A percentile compares a stretch with the other conserved stretches of the same genome.
phyloP scores from a whole-genome alignment of 2,888 invertebrate species.

The Volucella inflata region DNA sequence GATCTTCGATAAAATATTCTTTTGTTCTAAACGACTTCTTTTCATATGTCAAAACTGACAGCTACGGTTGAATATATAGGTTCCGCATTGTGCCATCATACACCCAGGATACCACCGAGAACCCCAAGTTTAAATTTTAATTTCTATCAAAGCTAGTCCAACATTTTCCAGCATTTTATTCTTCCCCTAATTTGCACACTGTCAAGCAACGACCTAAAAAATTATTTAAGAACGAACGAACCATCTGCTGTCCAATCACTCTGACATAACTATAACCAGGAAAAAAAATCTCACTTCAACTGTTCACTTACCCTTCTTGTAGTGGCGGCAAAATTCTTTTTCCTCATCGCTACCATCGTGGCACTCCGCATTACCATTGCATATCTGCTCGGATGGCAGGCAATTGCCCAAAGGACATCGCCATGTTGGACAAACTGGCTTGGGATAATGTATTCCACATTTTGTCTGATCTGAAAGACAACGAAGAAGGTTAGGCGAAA shows the following conservation, averaged over 20 bases:
- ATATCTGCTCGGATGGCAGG: slow-evolving; percentile 85
- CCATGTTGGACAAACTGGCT: slow-evolving; percentile 85
- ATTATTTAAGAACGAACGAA: background rate
- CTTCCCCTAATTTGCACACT: background rate
- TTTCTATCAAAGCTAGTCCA: background rate
- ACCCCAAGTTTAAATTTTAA: slow-evolving; percentile 2
- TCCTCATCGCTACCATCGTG: slow-evolving; percentile 88
- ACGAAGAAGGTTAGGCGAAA: slow-evolving; percentile 4
- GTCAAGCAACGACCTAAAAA: background rate
- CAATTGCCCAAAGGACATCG: slow-evolving; percentile 90
- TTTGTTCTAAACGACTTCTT: too few species aligned
- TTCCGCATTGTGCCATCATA: too few species aligned
- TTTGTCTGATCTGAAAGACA: slow-evolving; percentile 78
- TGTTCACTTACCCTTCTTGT: slow-evolving; percentile 77
- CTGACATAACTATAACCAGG: slow-evolving; percentile 7
- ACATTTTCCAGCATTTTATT: background rate
- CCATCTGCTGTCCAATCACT: background rate
- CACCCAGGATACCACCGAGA: too few species aligned
- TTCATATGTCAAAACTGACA: too few species aligned
- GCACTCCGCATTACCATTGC: slow-evolving; percentile 89
- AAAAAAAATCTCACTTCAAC: slow-evolving; percentile 12
- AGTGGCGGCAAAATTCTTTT: slow-evolving; percentile 78
- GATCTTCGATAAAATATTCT: too few species aligned
- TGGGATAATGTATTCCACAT: slow-evolving; percentile 77
- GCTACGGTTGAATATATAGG: too few species aligned